phyloP scores from a whole-genome alignment of 1,140 invertebrate genomes.

The Zaprionus ornatus region DNA sequence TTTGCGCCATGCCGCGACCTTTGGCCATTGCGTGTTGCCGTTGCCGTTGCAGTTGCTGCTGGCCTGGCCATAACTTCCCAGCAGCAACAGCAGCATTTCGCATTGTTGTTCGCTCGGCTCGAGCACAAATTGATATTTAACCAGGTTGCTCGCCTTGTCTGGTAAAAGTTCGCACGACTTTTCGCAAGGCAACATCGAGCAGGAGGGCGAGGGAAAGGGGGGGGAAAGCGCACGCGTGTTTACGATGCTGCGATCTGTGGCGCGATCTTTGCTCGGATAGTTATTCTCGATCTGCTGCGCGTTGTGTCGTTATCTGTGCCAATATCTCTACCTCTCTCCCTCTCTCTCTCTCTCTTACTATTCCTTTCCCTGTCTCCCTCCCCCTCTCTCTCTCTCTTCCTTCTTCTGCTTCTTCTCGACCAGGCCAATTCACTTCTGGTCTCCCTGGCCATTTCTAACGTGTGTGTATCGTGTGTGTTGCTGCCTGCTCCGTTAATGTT shows the following conservation, averaged over 20 bases:
- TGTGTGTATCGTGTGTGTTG: constrained; percentile 20
- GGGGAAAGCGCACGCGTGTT: constrained; percentile 49
- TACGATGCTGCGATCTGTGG: constrained; percentile 53
- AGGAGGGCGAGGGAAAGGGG: neutral
- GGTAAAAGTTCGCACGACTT: constrained; percentile 60
- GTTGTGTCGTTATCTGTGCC: constrained; percentile 45
- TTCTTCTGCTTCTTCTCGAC: neutral
- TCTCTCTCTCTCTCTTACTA: neutral
- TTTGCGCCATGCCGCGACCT: constrained; percentile 61
- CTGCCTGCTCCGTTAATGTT: constrained; percentile 44
- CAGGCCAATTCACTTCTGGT: constrained; percentile 36
- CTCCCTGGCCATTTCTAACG: constrained; percentile 33
- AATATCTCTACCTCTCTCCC: constrained; percentile 24
- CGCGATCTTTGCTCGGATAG: constrained; percentile 29
- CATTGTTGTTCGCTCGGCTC: constrained; percentile 25
- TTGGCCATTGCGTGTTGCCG: constrained; percentile 72
- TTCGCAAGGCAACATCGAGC: constrained; percentile 11
- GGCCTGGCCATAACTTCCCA: constrained; percentile 32
- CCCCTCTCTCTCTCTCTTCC: neutral
- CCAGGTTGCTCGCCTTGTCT: constrained; percentile 26
- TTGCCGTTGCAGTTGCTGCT: constrained; percentile 31
- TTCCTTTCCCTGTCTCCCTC: neutral
- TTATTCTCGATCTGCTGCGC: constrained; percentile 21
- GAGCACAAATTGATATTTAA: constrained; percentile 57
- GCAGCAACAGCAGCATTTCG: constrained; percentile 34